Evolutionary conservation across 2,888 invertebrate species (phyloP).

Genomic region (Cosmia trapezina): DNA sequence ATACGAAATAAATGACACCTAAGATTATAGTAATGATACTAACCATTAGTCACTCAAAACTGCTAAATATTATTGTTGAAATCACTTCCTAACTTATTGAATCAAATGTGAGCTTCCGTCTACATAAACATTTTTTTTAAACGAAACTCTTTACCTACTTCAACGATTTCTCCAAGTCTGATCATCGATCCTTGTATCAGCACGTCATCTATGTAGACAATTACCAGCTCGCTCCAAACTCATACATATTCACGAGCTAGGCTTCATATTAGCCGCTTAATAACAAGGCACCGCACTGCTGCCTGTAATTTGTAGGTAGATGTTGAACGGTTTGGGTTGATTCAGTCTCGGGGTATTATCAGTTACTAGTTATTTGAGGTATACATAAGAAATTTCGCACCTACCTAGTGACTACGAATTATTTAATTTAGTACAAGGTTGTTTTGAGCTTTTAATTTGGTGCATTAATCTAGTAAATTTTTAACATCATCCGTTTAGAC

Average conservation of each 20-base stretch:
- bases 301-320: conserved; percentile 47
- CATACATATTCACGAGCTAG: conserved; percentile 56
- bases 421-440: not conserved
- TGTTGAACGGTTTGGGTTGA: conserved; percentile 13
- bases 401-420: no score
- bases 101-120: no score
- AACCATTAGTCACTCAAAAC: not conserved
- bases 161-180: not conserved
- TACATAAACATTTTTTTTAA: no score
- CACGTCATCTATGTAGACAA: conserved; percentile 19
- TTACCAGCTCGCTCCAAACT: conserved; percentile 38
- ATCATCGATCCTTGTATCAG: conserved; percentile 9
- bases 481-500: not conserved
- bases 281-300: conserved; percentile 39
- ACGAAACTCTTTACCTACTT: not conserved
- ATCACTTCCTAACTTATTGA: not conserved
- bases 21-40: no score
- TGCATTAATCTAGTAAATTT: not conserved
- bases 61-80: not conserved
- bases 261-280: conserved; percentile 47
- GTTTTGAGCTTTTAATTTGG: not conserved
- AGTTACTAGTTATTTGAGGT: not conserved
- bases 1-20: not conserved
- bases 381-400: no score
- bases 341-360: conserved; percentile 16